Conservation (phyloP, 2,888 invertebrate genomes). For the Malthinus seriepunctatus region DNA sequence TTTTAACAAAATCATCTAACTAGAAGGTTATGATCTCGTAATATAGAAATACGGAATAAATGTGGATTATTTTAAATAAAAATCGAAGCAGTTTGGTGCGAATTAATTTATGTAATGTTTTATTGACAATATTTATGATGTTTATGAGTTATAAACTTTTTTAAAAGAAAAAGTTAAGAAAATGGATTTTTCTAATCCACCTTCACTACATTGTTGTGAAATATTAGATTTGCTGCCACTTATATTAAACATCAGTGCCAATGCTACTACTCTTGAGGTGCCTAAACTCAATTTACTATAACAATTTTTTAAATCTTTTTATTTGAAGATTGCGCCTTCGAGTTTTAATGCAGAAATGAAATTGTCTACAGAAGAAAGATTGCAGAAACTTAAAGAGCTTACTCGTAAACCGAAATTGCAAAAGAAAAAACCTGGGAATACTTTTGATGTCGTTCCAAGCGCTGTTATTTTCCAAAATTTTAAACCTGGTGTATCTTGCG, state of each 20-base stretch:
- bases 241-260: slow-evolving; percentile 32
- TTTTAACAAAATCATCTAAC: no score
- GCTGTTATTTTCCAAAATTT: slow-evolving; percentile 66
- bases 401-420: slow-evolving; percentile 36
- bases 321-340: slow-evolving; percentile 46
- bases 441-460: slow-evolving; percentile 53
- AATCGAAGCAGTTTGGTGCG: no score
- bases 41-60: no score
- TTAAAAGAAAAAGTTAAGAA: no score
- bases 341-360: slow-evolving; percentile 45
- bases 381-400: slow-evolving; percentile 40
- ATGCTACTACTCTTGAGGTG: slow-evolving; percentile 23
- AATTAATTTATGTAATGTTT: no score
- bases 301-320: neutral
- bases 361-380: slow-evolving; percentile 45
- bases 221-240: slow-evolving; percentile 33
- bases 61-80: no score
- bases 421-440: slow-evolving; percentile 30
- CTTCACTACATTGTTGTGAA: slow-evolving; percentile 9
- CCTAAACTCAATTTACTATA: slow-evolving; percentile 2
- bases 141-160: no score
- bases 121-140: no score
- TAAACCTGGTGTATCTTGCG: slow-evolving; percentile 57
- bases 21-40: no score
- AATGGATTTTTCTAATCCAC: no score